These are phyloP conservation scores for Melanostoma scalare DNA, from an alignment of 2,888 invertebrate species.

Conservation along the genomic window DNA sequence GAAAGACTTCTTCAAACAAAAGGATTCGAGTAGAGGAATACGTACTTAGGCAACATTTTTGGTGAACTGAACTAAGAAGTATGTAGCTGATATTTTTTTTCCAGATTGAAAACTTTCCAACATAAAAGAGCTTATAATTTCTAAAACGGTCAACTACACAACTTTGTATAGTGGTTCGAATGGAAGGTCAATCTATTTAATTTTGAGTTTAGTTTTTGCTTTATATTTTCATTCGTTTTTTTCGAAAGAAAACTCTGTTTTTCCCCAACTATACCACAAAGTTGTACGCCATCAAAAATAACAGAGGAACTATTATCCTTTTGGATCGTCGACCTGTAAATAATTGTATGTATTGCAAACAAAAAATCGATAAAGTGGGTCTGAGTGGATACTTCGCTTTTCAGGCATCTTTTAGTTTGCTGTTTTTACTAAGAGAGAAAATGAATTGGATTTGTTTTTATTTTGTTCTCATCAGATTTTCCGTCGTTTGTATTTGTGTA, in stretches of 20 bases:
- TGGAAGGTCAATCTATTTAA: too few species aligned
- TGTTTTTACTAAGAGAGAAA: constrained; percentile 41
- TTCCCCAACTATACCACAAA: constrained; percentile 21
- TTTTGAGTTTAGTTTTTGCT: too few species aligned
- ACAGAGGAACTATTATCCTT: constrained; percentile 53
- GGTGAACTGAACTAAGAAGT: too few species aligned
- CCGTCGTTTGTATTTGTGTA: constrained; percentile 30
- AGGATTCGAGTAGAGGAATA: too few species aligned
- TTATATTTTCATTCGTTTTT: constrained; percentile 1
- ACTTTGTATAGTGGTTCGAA: too few species aligned
- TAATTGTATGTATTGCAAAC: constrained; percentile 49
- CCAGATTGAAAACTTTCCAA: too few species aligned
- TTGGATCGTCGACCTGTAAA: constrained; percentile 71
- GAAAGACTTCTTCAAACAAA: too few species aligned
- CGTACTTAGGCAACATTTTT: too few species aligned
- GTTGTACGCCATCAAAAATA: too few species aligned
- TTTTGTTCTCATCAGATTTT: constrained; percentile 39
- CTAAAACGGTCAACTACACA: too few species aligned
- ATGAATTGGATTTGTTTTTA: constrained; percentile 59
- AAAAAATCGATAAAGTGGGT: constrained; percentile 70
- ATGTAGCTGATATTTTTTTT: too few species aligned
- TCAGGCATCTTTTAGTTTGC: constrained; percentile 56
- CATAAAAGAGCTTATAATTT: too few species aligned
- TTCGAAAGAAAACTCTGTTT: constrained; percentile 2
- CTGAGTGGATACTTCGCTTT: constrained; percentile 65